Conservation (phyloP, 2,888 invertebrate genomes). For the Epistrophella euchroma region DNA sequence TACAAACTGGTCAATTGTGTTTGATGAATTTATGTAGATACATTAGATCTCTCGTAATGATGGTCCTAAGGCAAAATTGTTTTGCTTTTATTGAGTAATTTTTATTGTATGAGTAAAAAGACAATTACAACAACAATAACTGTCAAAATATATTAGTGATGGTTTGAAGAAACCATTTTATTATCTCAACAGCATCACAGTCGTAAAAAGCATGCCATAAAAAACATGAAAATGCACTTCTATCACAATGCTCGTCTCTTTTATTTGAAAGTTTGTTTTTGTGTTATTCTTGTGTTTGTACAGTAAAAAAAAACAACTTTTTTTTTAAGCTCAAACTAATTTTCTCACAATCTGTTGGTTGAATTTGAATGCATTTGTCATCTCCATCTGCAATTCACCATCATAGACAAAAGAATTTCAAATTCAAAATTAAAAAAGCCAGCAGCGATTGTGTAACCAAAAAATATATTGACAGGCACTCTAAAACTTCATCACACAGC, state of each 20-base stretch:
- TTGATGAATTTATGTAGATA: too few relatives aligned
- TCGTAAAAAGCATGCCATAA: conserved; percentile 27
- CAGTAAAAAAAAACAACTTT: conserved; percentile 7
- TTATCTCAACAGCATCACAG: conserved; percentile 33
- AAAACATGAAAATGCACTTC: conserved; percentile 61
- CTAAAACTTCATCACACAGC: conserved; percentile 64
- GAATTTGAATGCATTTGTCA: conserved; percentile 37
- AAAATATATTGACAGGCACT: conserved; percentile 51
- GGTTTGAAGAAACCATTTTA: conserved; percentile 31
- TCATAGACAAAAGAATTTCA: conserved; percentile 66
- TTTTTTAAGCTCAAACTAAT: neutral
- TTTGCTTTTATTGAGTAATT: neutral
- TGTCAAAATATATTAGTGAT: conserved; percentile 41
- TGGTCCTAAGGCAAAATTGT: too few relatives aligned
- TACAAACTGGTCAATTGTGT: too few relatives aligned
- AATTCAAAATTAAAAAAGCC: conserved; percentile 60
- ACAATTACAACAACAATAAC: neutral
- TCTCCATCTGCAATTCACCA: conserved; percentile 13
- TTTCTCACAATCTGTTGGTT: conserved; percentile 22
- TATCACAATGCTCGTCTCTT: conserved; percentile 6
- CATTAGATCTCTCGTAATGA: too few relatives aligned
- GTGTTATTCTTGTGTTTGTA: neutral
- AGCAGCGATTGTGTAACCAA: conserved; percentile 55
- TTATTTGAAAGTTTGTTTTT: conserved; percentile 20
- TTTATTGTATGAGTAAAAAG: conserved; percentile 6